phyloP scores from a whole-genome alignment of 2,113 vertebrate genomes.

The Carassius carassius region DNA sequence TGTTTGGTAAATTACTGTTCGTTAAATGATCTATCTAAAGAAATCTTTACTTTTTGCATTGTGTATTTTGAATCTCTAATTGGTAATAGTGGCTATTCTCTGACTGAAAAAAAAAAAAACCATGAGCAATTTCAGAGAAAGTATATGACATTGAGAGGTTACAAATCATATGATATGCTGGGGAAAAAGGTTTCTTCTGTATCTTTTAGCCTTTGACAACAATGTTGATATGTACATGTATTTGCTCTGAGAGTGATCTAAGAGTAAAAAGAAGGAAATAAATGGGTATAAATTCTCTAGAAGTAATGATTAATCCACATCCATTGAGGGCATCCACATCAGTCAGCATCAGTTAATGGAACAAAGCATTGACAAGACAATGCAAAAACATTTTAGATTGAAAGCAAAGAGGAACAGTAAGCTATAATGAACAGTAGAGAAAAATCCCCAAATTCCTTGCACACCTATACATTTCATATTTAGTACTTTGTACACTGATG shows the following conservation, averaged over 20 bases:
- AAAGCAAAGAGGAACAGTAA: not conserved
- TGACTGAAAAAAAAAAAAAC: not conserved
- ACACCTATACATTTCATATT: not conserved
- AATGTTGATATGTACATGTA: not conserved
- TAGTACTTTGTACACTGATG: not conserved
- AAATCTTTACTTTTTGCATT: not conserved
- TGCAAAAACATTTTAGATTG: not conserved
- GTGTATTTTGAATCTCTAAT: not conserved
- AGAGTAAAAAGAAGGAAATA: not conserved
- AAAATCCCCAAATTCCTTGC: not conserved
- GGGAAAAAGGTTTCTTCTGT: not conserved
- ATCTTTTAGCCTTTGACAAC: no score
- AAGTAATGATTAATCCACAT: conserved; percentile 1
- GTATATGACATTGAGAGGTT: not conserved
- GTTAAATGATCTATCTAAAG: not conserved
- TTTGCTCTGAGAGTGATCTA: not conserved
- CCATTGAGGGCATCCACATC: not conserved
- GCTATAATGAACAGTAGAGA: not conserved
- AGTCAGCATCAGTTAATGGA: not conserved
- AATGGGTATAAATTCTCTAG: not conserved
- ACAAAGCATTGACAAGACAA: not conserved
- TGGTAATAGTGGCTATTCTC: not conserved
- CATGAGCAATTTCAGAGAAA: not conserved
- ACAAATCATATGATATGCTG: not conserved
- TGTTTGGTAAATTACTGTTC: not conserved